Conservation (phyloP, 1,140 invertebrate genomes). For the Aphaenogaster rudis region DNA sequence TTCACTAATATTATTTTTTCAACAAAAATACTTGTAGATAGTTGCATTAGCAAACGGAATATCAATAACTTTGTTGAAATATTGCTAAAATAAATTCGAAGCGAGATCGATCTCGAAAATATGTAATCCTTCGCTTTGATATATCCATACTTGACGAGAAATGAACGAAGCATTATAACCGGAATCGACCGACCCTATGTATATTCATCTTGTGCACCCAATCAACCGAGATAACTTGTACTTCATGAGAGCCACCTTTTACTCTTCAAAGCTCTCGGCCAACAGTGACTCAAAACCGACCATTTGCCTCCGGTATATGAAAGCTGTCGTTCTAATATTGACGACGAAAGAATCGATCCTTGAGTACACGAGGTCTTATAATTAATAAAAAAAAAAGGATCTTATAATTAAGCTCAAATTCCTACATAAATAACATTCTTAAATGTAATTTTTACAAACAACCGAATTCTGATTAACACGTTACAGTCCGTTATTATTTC, state of each 20-base stretch:
- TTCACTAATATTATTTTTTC: not conserved
- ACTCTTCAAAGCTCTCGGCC: constrained; percentile 22
- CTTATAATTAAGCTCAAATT: not conserved
- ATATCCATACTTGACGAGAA: constrained; percentile 7
- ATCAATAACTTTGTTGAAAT: not conserved
- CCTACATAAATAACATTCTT: not conserved
- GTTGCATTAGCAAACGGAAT: not conserved
- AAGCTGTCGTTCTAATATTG: constrained; percentile 23
- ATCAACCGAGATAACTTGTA: constrained; percentile 56
- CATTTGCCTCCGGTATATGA: not conserved
- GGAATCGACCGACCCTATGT: not conserved
- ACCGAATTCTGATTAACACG: not conserved
- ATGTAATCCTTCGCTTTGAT: constrained; percentile 31
- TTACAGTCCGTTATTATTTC: not conserved
- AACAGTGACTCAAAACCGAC: not conserved
- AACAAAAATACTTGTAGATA: not conserved
- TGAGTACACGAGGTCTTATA: not conserved
- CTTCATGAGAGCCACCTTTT: constrained; percentile 35
- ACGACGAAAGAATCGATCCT: constrained; percentile 32
- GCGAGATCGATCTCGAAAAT: not conserved
- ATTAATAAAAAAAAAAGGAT: not conserved
- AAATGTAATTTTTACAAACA: not conserved
- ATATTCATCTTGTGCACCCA: constrained; percentile 43
- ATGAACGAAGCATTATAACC: constrained; percentile 4
- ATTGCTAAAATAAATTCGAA: not conserved